Percentiles rank a stretch among this genome's conserved stretches.
Conservation (phyloP, 1,140 invertebrate species). For the Aricia agestis region DNA sequence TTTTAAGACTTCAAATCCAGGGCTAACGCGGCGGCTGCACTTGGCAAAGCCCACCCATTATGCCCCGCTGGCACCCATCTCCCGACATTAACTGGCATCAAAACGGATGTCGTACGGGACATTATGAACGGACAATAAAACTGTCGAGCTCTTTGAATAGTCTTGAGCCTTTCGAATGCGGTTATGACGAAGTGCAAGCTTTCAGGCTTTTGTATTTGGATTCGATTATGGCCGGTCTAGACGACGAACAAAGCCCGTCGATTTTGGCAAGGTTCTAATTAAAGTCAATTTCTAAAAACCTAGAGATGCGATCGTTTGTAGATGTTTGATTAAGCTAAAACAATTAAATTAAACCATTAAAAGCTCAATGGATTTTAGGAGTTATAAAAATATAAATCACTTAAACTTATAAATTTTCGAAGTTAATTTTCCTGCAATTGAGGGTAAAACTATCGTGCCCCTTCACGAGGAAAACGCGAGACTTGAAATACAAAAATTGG, state of each 20-base stretch:
- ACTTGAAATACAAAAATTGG: too few species aligned
- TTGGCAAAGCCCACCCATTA: slow-evolving; percentile 62
- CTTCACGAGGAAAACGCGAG: too few species aligned
- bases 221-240: background rate
- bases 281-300: too few species aligned
- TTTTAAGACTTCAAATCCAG: slow-evolving; percentile 39
- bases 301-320: too few species aligned
- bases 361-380: too few species aligned
- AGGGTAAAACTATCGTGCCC: too few species aligned
- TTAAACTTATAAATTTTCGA: too few species aligned
- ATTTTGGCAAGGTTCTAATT: background rate
- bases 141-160: slow-evolving; percentile 49
- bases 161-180: slow-evolving; percentile 31
- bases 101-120: slow-evolving; percentile 62
- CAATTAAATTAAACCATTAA: too few species aligned
- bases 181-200: slow-evolving; percentile 17
- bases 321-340: too few species aligned
- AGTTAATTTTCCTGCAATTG: too few species aligned
- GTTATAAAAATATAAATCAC: too few species aligned
- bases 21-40: slow-evolving; percentile 50
- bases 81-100: slow-evolving; percentile 59
- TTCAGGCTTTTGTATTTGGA: background rate
- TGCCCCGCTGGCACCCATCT: slow-evolving; percentile 53
- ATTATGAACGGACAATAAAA: slow-evolving; percentile 68
- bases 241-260: background rate